Evolutionary conservation across 1,140 invertebrate species (phyloP), one percentile per base, ranked within the genome.

Genomic region (Calliopsis andreniformis): DNA sequence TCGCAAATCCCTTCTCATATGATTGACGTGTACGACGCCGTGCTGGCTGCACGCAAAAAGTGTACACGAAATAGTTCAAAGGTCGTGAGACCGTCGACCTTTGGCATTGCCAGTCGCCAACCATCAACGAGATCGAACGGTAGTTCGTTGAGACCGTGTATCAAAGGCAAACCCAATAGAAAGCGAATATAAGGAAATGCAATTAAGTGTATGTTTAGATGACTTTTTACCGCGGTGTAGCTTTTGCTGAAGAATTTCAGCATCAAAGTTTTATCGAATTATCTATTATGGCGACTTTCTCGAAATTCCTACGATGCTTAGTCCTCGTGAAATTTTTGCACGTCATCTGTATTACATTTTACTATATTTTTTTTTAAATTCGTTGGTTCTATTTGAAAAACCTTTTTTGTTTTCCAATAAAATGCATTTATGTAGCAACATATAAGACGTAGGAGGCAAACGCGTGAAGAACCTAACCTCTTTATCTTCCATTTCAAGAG

Each of bases 61-160:
- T 56, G 53, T 53, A 84, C 78, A 79, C 78, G 82, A 84, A 83
- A 84, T 78, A 76, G 78, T 80, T 84, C 78, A 84, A 84, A 84
- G 83, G 82, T 84, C 82, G 82, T 64, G 82, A 75, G 82, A 84
- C 70, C 78, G 32, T 84, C 71, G 83, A 84, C 83, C 83, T 84
- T 84, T 78, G 76, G 75, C 81, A 84, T 83, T 77, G 78, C 82
- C 63, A 53, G 63, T 62, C 47, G 71, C 47, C 80, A 72, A 69
- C 71, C 77, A 77, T 80, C 81, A 80, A 62, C 62, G 45, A 63
- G 83, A 84, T 84, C 82, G 81, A 83, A 84, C 77, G 69, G 76
- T 79, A 55, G 69, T 73, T 83, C 67, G 69, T 45, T 55, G 55
- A 49, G 78, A 67, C 73, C 30, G 42, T 53, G 70, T 71, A 63